Evolutionary conservation across 2,797 vertebrate species (phyloP), one percentile per base, ranked within the genome.

Genomic region (Tangara arthus): DNA sequence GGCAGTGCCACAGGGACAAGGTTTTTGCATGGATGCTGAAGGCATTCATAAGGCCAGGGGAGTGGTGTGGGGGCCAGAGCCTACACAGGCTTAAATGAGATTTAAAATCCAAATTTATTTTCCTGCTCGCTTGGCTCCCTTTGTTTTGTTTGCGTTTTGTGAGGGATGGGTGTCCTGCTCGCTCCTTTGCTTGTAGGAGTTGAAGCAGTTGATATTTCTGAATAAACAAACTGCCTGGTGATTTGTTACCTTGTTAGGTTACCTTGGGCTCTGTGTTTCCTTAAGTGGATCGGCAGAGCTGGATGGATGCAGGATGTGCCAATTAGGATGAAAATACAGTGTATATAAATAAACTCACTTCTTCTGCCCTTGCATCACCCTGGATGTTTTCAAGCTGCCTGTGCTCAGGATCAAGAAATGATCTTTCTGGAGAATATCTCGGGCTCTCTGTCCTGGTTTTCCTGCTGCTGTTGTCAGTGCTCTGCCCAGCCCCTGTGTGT

Each of bases 211-310:
- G 88, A 10, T 85, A 61, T 84, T 96, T 94, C 78, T 69, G 88
- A 97, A 90, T 82, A 90, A 94, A 89, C 83, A 93, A 88, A 47
- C n/a, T 68, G 63, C 69, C 68, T 85, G 78, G 82, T 93, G 94
- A 88, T 96, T 96, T 96, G 89, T 96, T 97, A 93, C 89, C 91
- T 94, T 84, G 87, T 93, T 93, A 87, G 72, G 72, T 96, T 96
- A 93, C 91, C 65, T 85, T 89, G 46, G 60, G 87, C 92, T 97
- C 95, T n/a, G 56, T 63, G 76, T 87, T 82, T 69, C 84, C 82
- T 76, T 95, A 96, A 96, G 95, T 83, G 84, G 72, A 82, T 79
- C 60, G 34, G 97, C 86, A 64, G 77, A 84, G 92, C 81, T 81
- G 87, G 89, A 42, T 90, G 89, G 92, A 97, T 93, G 86, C 65